A percentile compares a stretch with the other conserved stretches of the same genome.
Conservation (phyloP, 92 coral and sea anemone species). For the Zoanthus sociatus region DNA sequence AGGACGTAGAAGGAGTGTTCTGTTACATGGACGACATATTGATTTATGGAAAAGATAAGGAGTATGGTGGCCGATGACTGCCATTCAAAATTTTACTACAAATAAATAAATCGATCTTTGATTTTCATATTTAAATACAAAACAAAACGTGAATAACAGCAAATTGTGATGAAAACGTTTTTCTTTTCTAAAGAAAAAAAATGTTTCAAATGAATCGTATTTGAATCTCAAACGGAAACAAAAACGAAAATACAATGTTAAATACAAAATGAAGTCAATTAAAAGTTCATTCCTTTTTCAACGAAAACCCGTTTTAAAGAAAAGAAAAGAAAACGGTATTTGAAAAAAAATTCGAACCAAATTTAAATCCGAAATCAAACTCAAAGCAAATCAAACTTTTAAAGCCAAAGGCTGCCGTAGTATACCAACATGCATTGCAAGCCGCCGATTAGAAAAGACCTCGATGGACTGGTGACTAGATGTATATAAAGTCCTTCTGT, state of each 20-base stretch:
- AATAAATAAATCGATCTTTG: neutral
- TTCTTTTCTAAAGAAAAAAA: slow-evolving; percentile 11
- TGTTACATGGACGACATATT: too few species aligned
- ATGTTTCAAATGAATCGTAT: slow-evolving; percentile 14
- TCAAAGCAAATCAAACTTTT: neutral
- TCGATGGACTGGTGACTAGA: slow-evolving; percentile 18
- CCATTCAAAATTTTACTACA: slow-evolving; percentile 8
- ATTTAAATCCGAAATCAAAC: neutral
- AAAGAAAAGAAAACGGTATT: slow-evolving; percentile 25
- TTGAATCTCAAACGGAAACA: slow-evolving; percentile 32
- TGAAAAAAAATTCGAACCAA: slow-evolving; percentile 13
- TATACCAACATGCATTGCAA: slow-evolving; percentile 24
- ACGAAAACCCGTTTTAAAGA: slow-evolving; percentile 25
- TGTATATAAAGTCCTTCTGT: neutral
- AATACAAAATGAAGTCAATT: slow-evolving; percentile 18
- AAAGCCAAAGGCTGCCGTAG: slow-evolving; percentile 14
- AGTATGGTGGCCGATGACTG: neutral
- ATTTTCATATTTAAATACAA: slow-evolving; percentile 11
- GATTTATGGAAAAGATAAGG: too few species aligned
- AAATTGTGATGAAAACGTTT: slow-evolving; percentile 11
- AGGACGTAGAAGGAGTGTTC: too few species aligned
- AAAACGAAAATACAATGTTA: slow-evolving; percentile 13
- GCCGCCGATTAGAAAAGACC: neutral
- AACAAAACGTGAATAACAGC: slow-evolving; percentile 1
- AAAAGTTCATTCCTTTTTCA: slow-evolving; percentile 16